These are phyloP conservation scores for Burhinus bistriatus DNA, from an alignment of 2,113 vertebrate genomes.

Conservation along the genomic window DNA sequence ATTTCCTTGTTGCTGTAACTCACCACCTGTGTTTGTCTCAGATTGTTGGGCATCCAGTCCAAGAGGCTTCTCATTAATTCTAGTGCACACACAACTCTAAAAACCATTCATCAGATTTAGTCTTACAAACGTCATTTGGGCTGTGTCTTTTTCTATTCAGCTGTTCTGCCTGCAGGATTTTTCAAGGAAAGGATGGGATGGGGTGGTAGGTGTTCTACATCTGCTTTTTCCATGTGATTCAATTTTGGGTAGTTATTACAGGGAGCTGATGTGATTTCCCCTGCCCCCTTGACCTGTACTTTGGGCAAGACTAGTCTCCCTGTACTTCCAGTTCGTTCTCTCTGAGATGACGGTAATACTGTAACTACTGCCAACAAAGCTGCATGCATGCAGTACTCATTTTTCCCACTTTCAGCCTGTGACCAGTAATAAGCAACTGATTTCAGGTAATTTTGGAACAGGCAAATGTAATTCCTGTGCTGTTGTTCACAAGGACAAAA, in stretches of 20 bases:
- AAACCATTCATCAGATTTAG: neutral
- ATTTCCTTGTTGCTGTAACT: neutral
- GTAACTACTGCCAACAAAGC: neutral
- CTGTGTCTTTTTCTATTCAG: neutral
- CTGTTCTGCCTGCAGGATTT: neutral
- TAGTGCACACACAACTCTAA: neutral
- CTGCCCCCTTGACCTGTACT: neutral
- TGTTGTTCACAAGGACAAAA: neutral
- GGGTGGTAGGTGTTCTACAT: neutral
- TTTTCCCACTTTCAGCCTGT: neutral
- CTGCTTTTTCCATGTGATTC: neutral
- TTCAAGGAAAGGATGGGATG: neutral
- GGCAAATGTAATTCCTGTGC: neutral
- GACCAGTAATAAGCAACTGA: neutral
- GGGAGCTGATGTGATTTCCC: neutral
- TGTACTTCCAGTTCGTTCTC: neutral
- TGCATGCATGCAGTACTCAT: neutral
- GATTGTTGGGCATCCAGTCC: neutral
- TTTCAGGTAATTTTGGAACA: neutral
- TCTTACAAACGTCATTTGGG: neutral
- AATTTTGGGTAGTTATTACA: neutral
- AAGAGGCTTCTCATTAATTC: conserved; percentile 6
- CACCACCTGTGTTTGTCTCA: neutral
- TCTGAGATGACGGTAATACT: neutral
- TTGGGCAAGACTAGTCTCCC: neutral